phyloP scores from a whole-genome alignment of 2,888 invertebrate genomes.

The Lasius platythorax region DNA sequence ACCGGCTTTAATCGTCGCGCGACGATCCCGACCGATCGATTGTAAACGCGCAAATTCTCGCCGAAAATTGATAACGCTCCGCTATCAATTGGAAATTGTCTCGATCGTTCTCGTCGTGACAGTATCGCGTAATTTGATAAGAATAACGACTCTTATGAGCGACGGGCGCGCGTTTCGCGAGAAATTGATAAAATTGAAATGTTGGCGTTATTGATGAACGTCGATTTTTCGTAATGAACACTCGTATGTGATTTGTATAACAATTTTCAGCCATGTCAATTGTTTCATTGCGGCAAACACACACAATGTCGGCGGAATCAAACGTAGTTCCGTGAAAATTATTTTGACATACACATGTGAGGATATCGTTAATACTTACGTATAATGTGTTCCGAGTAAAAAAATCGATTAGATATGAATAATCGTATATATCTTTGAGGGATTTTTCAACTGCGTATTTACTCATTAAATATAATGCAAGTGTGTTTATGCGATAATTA shows the following conservation, averaged over 20 bases:
- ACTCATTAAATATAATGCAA: not conserved
- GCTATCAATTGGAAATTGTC: constrained; percentile 21
- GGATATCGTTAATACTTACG: not conserved
- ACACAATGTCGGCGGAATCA: not conserved
- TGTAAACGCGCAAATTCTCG: not conserved
- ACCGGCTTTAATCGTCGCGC: not conserved
- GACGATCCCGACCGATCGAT: constrained; percentile 11
- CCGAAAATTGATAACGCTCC: not conserved
- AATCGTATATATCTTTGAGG: not conserved
- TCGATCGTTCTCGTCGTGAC: not conserved
- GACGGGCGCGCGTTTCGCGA: not conserved
- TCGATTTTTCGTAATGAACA: constrained; percentile 12
- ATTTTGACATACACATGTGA: not conserved
- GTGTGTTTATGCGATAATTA: not conserved
- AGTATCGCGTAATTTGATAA: not conserved
- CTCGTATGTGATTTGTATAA: not conserved
- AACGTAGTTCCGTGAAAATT: not conserved
- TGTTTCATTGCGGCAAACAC: not conserved
- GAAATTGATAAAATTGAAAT: constrained; percentile 5
- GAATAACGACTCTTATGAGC: not conserved
- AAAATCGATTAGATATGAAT: not conserved
- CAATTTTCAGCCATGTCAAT: not conserved
- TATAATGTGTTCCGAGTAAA: not conserved
- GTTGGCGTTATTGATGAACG: constrained; percentile 15
- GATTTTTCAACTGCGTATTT: not conserved